phyloP scores from a whole-genome alignment of 2,113 vertebrate species.

The Odocoileus hemionus region DNA sequence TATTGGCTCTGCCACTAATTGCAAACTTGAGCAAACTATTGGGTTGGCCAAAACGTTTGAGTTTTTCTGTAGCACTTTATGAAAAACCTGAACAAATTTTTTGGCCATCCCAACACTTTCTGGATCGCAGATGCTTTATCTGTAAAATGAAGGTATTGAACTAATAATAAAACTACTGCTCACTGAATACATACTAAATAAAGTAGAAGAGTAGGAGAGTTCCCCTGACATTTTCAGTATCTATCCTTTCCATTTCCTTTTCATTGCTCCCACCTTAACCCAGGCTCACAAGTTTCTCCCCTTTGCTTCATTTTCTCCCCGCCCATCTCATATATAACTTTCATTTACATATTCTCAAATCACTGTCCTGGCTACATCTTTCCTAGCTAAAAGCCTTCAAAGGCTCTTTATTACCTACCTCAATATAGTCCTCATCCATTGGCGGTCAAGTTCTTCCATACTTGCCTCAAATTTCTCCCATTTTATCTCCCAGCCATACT shows the following conservation, averaged over 20 bases:
- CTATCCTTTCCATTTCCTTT: not conserved
- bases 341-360: not conserved
- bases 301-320: not conserved
- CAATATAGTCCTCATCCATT: not conserved
- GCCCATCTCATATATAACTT: not conserved
- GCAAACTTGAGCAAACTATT: not conserved
- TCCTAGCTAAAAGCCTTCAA: not conserved
- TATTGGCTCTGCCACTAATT: not conserved
- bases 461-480: not conserved
- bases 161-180: not conserved
- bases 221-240: not conserved
- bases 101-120: not conserved
- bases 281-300: not conserved
- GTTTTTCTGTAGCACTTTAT: not conserved
- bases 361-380: not conserved
- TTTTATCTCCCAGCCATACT: not conserved
- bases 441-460: not conserved
- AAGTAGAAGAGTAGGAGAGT: not conserved
- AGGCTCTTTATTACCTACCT: not conserved
- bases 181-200: not conserved
- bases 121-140: not conserved
- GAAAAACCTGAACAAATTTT: not conserved
- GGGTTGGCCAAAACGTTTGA: not conserved
- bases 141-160: not conserved
- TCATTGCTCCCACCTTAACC: not conserved